These are phyloP conservation scores for Xestia rhomboidea DNA, from an alignment of 2,888 invertebrate species.

Conservation along the genomic window DNA sequence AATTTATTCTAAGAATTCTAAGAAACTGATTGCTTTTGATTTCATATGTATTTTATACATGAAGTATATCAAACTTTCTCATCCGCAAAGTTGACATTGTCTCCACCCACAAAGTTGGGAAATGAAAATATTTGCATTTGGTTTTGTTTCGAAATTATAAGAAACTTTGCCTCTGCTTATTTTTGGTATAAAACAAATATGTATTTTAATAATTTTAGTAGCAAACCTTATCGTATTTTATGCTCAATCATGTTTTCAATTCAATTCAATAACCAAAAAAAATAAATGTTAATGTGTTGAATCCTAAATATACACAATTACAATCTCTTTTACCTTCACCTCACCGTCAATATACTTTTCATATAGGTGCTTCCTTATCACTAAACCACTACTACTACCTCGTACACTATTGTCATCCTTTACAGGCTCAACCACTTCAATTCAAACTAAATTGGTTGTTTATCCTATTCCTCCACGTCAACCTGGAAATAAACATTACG, in stretches of 20 bases:
- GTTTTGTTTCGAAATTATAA: slow-evolving; percentile 13
- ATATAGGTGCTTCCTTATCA: neutral
- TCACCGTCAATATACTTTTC: neutral
- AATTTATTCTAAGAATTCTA: no score
- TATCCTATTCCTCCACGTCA: neutral
- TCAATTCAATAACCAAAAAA: no score
- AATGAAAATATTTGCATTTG: slow-evolving; percentile 21
- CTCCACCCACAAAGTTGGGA: slow-evolving; percentile 11
- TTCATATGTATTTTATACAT: slow-evolving; percentile 24
- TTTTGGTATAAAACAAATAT: neutral
- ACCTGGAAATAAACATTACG: neutral
- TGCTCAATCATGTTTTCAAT: neutral
- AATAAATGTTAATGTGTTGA: no score
- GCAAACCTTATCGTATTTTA: neutral
- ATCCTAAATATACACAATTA: neutral
- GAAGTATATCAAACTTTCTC: slow-evolving; percentile 25
- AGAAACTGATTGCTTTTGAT: slow-evolving; percentile 19
- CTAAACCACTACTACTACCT: neutral
- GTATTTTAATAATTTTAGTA: neutral
- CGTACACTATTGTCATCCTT: slow-evolving; percentile 4
- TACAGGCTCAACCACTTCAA: neutral
- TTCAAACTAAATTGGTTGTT: no score
- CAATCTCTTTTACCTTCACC: neutral
- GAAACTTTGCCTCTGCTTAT: neutral
- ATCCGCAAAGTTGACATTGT: slow-evolving; percentile 14